Conservation (phyloP, 2,113 vertebrate species). For the Halcyon malimbica region DNA sequence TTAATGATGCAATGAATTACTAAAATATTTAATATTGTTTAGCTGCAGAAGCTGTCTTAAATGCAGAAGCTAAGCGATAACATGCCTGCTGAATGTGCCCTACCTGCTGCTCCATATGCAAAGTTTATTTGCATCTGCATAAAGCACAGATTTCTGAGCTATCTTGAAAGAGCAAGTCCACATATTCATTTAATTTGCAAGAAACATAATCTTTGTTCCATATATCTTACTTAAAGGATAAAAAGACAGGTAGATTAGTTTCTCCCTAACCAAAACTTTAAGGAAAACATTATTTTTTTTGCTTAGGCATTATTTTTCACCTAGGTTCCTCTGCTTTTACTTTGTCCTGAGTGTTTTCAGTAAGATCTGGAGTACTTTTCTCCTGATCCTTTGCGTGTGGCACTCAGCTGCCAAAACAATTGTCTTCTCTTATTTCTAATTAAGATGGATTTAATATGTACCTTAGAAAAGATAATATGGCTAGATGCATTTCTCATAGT, state of each 20-base stretch:
- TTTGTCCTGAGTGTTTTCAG: background rate
- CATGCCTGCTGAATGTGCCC: background rate
- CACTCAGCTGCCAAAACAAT: background rate
- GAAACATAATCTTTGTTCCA: background rate
- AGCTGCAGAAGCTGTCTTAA: background rate
- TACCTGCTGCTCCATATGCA: background rate
- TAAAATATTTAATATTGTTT: conserved; percentile 26
- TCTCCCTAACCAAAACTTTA: background rate
- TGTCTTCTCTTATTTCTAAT: background rate
- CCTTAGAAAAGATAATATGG: background rate
- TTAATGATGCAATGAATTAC: conserved; percentile 58
- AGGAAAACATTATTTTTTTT: background rate
- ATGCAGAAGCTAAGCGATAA: background rate
- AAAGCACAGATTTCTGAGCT: background rate
- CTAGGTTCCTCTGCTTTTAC: background rate
- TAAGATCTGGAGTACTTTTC: background rate
- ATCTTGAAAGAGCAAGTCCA: background rate
- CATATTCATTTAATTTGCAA: background rate
- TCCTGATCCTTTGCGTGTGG: background rate
- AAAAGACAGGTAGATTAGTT: background rate
- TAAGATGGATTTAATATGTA: background rate
- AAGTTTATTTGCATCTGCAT: background rate
- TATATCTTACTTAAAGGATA: background rate
- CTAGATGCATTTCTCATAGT: background rate
- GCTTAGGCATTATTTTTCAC: background rate